Evolutionary conservation across 2,113 vertebrate genomes (phyloP).

Genomic region (Xerus inauris): DNA sequence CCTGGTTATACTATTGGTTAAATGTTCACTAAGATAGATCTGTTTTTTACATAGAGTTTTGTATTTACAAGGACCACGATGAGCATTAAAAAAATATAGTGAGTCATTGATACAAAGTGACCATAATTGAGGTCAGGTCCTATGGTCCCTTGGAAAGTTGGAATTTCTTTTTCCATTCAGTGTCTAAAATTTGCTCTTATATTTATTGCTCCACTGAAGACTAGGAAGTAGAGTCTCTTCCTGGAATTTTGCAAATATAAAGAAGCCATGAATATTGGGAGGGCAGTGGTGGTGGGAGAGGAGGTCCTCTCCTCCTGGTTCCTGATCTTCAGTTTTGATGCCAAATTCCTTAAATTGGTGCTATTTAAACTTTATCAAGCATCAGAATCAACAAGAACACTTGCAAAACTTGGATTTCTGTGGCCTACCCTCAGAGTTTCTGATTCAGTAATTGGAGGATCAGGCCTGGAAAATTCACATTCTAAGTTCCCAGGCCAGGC

Average conservation of each 20-base stretch:
- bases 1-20: conserved; percentile 2
- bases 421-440: neutral
- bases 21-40: neutral
- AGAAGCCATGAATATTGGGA: neutral
- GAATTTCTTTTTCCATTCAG: neutral
- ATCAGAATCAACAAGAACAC: neutral
- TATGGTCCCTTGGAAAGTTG: neutral
- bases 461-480: neutral
- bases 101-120: neutral
- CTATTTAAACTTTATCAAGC: neutral
- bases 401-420: conserved; percentile 8
- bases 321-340: neutral
- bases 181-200: neutral
- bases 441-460: neutral
- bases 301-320: neutral
- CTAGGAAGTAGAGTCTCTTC: neutral
- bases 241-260: neutral
- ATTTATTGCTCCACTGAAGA: neutral
- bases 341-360: neutral
- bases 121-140: neutral
- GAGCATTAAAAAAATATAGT: neutral
- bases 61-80: neutral
- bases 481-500: neutral
- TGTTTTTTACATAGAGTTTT: neutral
- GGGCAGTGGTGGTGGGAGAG: neutral